phyloP scores from a whole-genome alignment of 2,113 vertebrate species.

The Embiotoca jacksoni region DNA sequence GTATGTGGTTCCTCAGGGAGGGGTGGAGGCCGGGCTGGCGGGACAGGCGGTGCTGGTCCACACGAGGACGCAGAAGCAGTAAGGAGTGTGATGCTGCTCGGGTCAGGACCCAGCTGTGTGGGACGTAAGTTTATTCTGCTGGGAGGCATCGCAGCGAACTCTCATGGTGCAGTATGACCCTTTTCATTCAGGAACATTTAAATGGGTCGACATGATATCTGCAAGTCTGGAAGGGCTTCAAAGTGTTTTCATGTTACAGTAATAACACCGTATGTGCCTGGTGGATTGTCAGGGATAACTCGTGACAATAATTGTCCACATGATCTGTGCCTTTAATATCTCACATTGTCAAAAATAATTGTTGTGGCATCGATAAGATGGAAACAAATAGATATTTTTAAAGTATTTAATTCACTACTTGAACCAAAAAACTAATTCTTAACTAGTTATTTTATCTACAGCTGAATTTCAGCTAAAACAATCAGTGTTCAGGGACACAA shows the following conservation, averaged over 20 bases:
- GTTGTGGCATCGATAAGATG: too few relatives aligned
- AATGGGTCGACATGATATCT: not conserved
- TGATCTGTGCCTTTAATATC: too few relatives aligned
- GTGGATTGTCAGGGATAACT: too few relatives aligned
- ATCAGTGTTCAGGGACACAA: not conserved
- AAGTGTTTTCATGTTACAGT: too few relatives aligned
- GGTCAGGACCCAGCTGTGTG: not conserved
- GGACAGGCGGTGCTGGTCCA: conserved; percentile 87
- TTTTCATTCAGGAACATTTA: not conserved
- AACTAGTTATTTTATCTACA: not conserved
- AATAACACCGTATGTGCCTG: too few relatives aligned
- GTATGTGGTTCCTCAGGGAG: conserved; percentile 88
- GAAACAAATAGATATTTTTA: not conserved
- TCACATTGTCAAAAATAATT: too few relatives aligned
- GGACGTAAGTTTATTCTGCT: not conserved
- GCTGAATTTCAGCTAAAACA: not conserved
- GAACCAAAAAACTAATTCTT: not conserved
- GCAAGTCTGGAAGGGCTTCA: too few relatives aligned
- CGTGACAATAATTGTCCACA: too few relatives aligned
- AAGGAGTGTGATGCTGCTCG: not conserved
- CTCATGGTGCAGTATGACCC: too few relatives aligned
- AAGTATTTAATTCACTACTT: not conserved
- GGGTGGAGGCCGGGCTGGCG: conserved; percentile 86
- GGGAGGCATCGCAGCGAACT: not conserved
- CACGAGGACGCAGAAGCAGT: conserved; percentile 46